A percentile compares a stretch with the other conserved stretches of the same genome.
Conservation (phyloP, 2,888 invertebrate genomes). For the Bellardia pandia region DNA sequence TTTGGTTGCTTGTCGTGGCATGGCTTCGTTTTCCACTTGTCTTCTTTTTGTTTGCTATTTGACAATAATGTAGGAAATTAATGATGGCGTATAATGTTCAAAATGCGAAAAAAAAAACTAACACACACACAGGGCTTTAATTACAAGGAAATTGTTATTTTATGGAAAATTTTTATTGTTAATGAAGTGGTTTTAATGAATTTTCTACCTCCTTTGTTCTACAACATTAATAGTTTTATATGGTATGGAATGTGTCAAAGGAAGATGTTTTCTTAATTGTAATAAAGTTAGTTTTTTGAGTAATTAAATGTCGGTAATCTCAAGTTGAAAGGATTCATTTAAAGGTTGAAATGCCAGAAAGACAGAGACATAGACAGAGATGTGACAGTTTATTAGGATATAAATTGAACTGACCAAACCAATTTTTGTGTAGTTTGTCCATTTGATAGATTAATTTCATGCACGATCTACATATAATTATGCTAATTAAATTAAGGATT, state of each 20-base stretch:
- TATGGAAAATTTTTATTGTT: slow-evolving; percentile 39
- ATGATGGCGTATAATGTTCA: neutral
- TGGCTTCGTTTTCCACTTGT: neutral
- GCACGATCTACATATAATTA: neutral
- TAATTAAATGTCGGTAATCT: neutral
- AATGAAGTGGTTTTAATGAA: slow-evolving; percentile 36
- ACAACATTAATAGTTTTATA: neutral
- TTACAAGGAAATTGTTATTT: slow-evolving; percentile 45
- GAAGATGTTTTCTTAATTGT: neutral
- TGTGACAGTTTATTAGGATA: neutral
- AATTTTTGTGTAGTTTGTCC: neutral
- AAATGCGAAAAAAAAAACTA: neutral
- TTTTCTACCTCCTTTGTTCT: neutral
- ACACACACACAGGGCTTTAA: slow-evolving; percentile 18
- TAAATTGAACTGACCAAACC: too few relatives aligned
- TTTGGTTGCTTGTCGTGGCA: neutral
- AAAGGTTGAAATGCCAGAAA: neutral
- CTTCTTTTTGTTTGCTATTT: neutral
- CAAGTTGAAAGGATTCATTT: neutral
- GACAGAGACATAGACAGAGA: neutral
- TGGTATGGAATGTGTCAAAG: neutral
- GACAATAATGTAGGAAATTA: slow-evolving; percentile 44
- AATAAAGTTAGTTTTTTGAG: neutral
- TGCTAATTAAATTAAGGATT: neutral
- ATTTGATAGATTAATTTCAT: neutral